Percentiles rank a stretch among this genome's conserved stretches.
phyloP scores from a whole-genome alignment of 2,113 vertebrate genomes.

The Varanus salvator region DNA sequence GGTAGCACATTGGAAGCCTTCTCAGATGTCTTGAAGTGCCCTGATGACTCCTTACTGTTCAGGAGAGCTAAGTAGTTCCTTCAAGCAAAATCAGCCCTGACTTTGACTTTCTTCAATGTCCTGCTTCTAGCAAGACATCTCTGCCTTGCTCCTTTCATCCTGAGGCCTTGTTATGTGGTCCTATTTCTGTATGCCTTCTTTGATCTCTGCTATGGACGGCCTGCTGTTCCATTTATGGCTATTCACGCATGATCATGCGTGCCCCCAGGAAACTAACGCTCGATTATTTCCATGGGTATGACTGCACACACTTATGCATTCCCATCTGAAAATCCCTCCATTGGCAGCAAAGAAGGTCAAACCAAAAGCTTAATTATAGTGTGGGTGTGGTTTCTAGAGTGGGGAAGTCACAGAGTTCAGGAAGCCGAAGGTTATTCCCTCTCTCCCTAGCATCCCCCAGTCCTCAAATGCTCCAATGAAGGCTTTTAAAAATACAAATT shows the following conservation, averaged over 20 bases:
- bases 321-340: too few species aligned
- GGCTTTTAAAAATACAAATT: too few species aligned
- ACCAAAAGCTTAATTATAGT: too few species aligned
- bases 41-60: background rate
- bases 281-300: background rate
- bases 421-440: too few species aligned
- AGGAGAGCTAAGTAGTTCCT: background rate
- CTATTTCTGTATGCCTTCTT: background rate
- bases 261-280: background rate
- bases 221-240: background rate
- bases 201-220: background rate
- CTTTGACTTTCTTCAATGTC: background rate
- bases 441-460: too few species aligned
- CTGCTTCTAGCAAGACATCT: background rate
- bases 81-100: background rate
- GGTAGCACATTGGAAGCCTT: too few species aligned
- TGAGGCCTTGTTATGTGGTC: too few species aligned
- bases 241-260: background rate
- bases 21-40: background rate
- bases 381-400: too few species aligned
- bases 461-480: too few species aligned
- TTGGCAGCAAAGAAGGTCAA: too few species aligned
- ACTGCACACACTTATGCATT: too few species aligned
- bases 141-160: background rate
- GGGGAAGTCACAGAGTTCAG: too few species aligned